Evolutionary conservation across 1,140 invertebrate genomes (phyloP).

Genomic region (Bicyclus anynana): DNA sequence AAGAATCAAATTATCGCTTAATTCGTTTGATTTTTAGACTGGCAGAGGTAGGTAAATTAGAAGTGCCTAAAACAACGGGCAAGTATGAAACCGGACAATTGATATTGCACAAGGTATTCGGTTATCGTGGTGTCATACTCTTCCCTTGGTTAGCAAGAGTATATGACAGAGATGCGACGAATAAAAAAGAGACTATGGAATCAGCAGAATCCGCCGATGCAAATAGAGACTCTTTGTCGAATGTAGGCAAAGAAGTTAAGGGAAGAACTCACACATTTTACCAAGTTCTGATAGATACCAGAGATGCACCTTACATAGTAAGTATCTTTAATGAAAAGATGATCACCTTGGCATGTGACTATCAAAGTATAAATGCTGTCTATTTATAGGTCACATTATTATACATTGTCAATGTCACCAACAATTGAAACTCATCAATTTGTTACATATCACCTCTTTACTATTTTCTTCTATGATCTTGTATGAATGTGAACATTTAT

Average conservation of each 20-base stretch:
- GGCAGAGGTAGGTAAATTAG: slow-evolving; percentile 80
- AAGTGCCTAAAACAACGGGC: slow-evolving; percentile 89
- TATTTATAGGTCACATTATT: not conserved
- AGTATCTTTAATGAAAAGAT: slow-evolving; percentile 64
- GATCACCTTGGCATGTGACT: not conserved
- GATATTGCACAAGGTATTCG: slow-evolving; percentile 96
- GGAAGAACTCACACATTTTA: slow-evolving; percentile 96
- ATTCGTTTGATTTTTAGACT: slow-evolving; percentile 61
- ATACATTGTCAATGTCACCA: not conserved
- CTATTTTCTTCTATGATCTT: too few species aligned
- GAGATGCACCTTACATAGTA: slow-evolving; percentile 97
- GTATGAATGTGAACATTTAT: not conserved
- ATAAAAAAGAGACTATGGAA: slow-evolving; percentile 57
- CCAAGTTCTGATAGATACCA: slow-evolving; percentile 96
- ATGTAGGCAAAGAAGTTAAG: slow-evolving; percentile 92
- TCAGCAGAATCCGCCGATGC: slow-evolving; percentile 41
- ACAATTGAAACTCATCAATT: not conserved
- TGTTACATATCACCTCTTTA: too few species aligned
- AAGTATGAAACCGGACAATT: slow-evolving; percentile 97
- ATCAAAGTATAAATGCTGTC: not conserved
- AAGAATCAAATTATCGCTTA: slow-evolving; percentile 25
- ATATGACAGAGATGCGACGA: slow-evolving; percentile 92
- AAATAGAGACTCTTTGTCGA: slow-evolving; percentile 61
- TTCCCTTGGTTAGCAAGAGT: slow-evolving; percentile 97
- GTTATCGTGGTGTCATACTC: slow-evolving; percentile 95